Conservation (phyloP, 2,797 vertebrate genomes). For the Catostomus latipinnis region DNA sequence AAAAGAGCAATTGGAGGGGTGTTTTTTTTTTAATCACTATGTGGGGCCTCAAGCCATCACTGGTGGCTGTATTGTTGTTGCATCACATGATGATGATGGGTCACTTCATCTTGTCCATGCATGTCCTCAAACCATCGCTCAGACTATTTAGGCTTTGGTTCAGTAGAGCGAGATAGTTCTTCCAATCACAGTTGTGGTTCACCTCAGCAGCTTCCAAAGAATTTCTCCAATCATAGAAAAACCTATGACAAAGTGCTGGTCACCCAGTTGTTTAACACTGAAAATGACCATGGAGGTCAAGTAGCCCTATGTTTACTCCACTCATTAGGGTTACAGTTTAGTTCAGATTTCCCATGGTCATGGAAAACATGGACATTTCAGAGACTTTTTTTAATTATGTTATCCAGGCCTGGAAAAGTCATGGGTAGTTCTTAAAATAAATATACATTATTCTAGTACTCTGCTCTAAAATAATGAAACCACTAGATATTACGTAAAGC, state of each 20-base stretch:
- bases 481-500: too few relatives aligned
- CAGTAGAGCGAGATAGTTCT: slow-evolving; percentile 33
- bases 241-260: slow-evolving; percentile 14
- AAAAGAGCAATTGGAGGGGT: slow-evolving; percentile 13
- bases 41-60: slow-evolving; percentile 24
- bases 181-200: slow-evolving; percentile 37
- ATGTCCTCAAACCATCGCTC: slow-evolving; percentile 31
- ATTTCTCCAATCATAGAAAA: slow-evolving; percentile 32
- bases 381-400: too few relatives aligned
- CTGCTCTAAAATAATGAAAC: too few relatives aligned
- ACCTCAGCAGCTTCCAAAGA: slow-evolving; percentile 33
- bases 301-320: not conserved
- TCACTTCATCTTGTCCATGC: slow-evolving; percentile 38
- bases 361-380: too few relatives aligned
- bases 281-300: slow-evolving; percentile 6
- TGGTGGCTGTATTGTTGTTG: slow-evolving; percentile 44
- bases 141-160: slow-evolving; percentile 37
- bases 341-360: too few relatives aligned
- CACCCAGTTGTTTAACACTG: slow-evolving; percentile 1
- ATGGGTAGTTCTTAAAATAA: too few relatives aligned
- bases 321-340: not conserved
- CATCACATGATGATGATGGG: slow-evolving; percentile 34
- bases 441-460: too few relatives aligned
- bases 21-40: slow-evolving; percentile 32
- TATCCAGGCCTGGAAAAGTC: too few relatives aligned